phyloP scores from a whole-genome alignment of 2,113 vertebrate species.

The Nicator chloris region DNA sequence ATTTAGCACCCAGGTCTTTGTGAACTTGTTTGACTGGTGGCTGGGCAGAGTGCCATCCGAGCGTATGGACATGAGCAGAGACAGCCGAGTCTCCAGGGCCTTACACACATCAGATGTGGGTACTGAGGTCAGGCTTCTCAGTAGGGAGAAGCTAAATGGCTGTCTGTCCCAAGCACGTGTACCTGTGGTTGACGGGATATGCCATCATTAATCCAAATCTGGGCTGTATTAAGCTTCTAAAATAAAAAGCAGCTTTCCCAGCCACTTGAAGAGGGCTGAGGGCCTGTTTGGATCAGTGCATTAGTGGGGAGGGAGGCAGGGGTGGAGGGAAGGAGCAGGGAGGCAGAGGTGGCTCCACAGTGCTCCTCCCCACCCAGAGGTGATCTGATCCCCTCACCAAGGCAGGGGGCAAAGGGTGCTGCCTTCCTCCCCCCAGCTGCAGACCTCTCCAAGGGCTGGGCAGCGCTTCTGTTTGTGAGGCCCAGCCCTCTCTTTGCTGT shows the following conservation, averaged over 20 bases:
- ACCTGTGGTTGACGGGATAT: conserved; percentile 68
- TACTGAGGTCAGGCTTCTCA: conserved; percentile 31
- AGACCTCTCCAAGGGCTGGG: background rate
- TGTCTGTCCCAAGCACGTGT: conserved; percentile 51
- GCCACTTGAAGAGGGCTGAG: conserved; percentile 40
- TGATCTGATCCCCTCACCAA: background rate
- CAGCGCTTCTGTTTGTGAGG: background rate
- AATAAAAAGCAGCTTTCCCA: conserved; percentile 70
- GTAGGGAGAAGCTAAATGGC: conserved; percentile 50
- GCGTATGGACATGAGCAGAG: background rate
- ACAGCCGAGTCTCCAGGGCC: conserved; percentile 24
- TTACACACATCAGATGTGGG: conserved; percentile 55
- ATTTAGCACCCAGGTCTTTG: conserved; percentile 50
- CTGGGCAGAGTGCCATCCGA: conserved; percentile 39
- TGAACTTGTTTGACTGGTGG: conserved; percentile 48
- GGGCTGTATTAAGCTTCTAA: conserved; percentile 64
- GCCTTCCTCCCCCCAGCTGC: background rate
- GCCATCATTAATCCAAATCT: conserved; percentile 53
- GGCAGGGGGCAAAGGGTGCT: background rate
- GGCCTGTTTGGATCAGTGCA: background rate
- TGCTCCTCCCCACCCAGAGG: background rate
- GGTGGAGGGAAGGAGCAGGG: background rate
- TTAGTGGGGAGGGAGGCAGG: background rate
- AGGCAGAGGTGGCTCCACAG: background rate
- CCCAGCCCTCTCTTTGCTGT: background rate